Base-by-base conservation (phyloP, 1,140 invertebrate species). In the Drosophila burlai region DNA sequence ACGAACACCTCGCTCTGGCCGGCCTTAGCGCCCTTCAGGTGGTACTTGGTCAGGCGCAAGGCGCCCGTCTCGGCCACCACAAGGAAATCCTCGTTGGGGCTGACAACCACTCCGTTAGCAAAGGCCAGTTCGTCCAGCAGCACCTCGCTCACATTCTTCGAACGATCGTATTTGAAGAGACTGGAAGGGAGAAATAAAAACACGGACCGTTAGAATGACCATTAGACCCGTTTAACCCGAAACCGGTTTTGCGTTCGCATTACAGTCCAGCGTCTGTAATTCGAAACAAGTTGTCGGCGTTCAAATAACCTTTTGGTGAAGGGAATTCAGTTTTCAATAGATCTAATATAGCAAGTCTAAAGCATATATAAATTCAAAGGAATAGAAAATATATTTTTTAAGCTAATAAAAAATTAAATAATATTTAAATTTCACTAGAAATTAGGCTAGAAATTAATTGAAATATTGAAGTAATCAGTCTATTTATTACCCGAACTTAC, bases 41-140 rank as follows among this genome's bases (percentile, higher is more conserved):
- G 93, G 92, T 97, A 96, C 82, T 96, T 95, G 42, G 93, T 90
- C 79, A 95, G 90, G 24, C 94, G 92, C 60, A 93, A 94, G 1
- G 80, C 93, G 4, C 91, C 77, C 15, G 95, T 95, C 93, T 98
- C 97, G 9, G 94, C 91, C 0, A 97, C 95, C n/a, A 98, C 81
- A n/a, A 98, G 76, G 81, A 96, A 96, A 64, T 95, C 95, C 93
- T 97, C 96, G 83, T 97, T 95, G 24, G 95, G 93, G 47, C 96
- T 96, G 2, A 98, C 81, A 36, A 94, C 94, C 34, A 98, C 77
- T 10, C 97, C 97, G 93, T 97, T 98, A 11, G 97, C 94, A 93
- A 97, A 97, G 78, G 94, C 94, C 8, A 98, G 73, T 62, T 96
- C 94, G 65, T 96, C 94, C 6, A 97, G 60, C 31, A 98, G 79